Conservation (phyloP, 2,888 invertebrate species). For the Catocala sponsa region DNA sequence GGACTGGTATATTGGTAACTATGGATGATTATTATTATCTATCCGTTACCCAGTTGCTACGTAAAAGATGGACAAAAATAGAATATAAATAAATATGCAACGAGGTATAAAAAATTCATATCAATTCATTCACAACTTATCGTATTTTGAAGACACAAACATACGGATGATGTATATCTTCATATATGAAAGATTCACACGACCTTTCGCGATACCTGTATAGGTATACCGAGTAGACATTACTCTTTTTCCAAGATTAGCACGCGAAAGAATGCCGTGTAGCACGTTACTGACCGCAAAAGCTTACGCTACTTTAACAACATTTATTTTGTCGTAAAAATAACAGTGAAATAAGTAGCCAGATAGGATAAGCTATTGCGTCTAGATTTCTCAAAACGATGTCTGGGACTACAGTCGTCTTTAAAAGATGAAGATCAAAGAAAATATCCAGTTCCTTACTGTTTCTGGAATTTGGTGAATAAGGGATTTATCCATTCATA, state of each 20-base stretch:
- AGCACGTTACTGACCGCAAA: conserved; percentile 19
- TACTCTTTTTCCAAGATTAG: conserved; percentile 9
- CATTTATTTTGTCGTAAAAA: conserved; percentile 27
- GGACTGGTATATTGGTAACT: too few relatives aligned
- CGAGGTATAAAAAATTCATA: too few relatives aligned
- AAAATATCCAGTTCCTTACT: not conserved
- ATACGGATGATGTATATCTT: too few relatives aligned
- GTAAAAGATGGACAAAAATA: too few relatives aligned
- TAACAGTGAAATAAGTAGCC: conserved; percentile 32
- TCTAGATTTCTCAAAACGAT: conserved; percentile 11
- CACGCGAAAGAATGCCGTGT: conserved; percentile 31
- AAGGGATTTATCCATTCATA: too few relatives aligned
- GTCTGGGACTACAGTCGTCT: not conserved
- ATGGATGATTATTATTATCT: too few relatives aligned
- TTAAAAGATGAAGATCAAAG: not conserved
- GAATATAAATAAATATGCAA: too few relatives aligned
- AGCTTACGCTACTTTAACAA: conserved; percentile 24
- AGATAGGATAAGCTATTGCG: not conserved
- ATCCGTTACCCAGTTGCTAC: too few relatives aligned
- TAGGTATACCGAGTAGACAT: not conserved
- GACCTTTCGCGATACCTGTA: not conserved
- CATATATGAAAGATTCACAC: too few relatives aligned
- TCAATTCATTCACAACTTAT: too few relatives aligned
- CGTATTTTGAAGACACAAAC: too few relatives aligned
- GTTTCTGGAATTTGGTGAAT: too few relatives aligned